These are phyloP conservation scores for Leuciscus waleckii DNA, from an alignment of 2,797 vertebrate genomes.

Conservation along the genomic window DNA sequence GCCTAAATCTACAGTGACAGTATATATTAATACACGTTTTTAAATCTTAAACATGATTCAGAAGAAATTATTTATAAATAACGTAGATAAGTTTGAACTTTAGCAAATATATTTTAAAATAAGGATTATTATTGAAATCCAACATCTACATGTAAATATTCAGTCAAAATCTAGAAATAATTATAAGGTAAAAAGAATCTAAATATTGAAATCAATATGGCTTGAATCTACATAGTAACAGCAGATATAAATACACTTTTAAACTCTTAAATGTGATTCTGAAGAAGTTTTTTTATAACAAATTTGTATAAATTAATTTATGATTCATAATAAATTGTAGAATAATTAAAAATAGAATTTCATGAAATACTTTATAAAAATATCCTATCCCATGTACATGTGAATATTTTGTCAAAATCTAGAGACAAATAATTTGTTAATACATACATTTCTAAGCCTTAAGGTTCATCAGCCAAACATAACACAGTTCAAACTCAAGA, in stretches of 20 bases:
- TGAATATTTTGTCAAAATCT: constrained; percentile 12
- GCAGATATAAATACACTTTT: neutral
- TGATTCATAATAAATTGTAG: neutral
- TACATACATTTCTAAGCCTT: neutral
- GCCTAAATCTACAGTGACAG: neutral
- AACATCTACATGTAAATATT: neutral
- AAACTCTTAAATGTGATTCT: neutral
- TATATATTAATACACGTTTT: neutral
- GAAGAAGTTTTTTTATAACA: neutral
- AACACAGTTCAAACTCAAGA: constrained; percentile 13
- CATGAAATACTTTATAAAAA: neutral
- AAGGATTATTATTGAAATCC: neutral
- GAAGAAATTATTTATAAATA: neutral
- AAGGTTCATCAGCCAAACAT: neutral
- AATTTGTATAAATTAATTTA: neutral
- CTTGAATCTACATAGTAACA: neutral
- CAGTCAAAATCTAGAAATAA: neutral
- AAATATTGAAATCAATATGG: neutral
- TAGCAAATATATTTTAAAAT: neutral
- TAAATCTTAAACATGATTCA: neutral
- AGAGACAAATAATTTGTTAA: neutral
- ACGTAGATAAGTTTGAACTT: neutral
- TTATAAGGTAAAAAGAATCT: neutral
- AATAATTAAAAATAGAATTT: neutral
- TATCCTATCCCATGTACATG: neutral